Base-by-base conservation (phyloP, 2,113 vertebrate species). In the Corythornis vintsioides region DNA sequence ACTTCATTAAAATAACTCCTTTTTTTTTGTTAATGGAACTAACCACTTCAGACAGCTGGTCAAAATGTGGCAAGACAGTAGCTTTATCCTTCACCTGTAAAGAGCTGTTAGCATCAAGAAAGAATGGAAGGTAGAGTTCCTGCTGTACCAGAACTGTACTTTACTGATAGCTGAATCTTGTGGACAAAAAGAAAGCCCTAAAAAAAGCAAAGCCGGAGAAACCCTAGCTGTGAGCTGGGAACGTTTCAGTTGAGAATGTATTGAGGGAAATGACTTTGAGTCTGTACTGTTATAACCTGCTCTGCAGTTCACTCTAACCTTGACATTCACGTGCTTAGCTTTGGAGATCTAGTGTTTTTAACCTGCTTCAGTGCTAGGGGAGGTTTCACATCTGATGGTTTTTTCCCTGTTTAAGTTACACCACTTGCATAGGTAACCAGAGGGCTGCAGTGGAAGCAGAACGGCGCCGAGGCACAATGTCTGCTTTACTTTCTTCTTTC, bases 401-500 rank as follows among this genome's bases (percentile, higher is more conserved):
- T 43, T 71, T 76, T 53, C 38, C 45, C 24, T 89, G 52, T 77
- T 86, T 33, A 66, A 91, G 60, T 59, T 91, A 28, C 78, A 70
- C 19, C 90, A 43, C 4, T 83, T 85, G 75, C 14, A 38, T 91
- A 93, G 94, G 95, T 96, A 61, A 76, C 63, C 6, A 0, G 9
- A 43, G 87, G 50, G 71, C 82, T 88, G 87, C 75, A 92, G 2
- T 0, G 4, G 95, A 94, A 85, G 60, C 71, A 69, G 60, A 70
- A 95, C 38, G 73, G 83, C 2, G 78, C 95, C 88, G 92, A 88
- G 0, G 0, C 22, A 38, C 72, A 94, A 56, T 70, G 70, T 55
- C 70, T 76, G 9, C 84, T 92, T 95, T 94, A 89, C 72, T 94
- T 95, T 79, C 40, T 88, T 96, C 77, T 91, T 95, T 85, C 88